Evolutionary conservation across 2,797 vertebrate genomes (phyloP).

Genomic region (Eptatretus atami): DNA sequence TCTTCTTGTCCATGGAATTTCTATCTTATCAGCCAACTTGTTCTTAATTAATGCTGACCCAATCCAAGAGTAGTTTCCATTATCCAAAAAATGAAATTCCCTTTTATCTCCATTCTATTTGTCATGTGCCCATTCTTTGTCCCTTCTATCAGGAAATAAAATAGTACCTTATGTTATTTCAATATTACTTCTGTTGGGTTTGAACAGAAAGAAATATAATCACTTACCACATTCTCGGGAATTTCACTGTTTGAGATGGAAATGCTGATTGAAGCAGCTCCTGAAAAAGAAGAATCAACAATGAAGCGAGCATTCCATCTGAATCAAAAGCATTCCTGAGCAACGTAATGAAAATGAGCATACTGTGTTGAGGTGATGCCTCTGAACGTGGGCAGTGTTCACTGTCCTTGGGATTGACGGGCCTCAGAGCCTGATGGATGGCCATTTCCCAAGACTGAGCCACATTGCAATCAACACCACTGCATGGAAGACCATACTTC

Average conservation of each 20-base stretch:
- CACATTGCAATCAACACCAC: slow-evolving; percentile 41
- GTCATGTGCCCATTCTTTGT: too few species aligned
- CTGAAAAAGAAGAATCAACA: slow-evolving; percentile 16
- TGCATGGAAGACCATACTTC: slow-evolving; percentile 22
- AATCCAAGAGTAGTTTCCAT: too few species aligned
- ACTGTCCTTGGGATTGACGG: slow-evolving; percentile 12
- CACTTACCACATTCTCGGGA: slow-evolving; percentile 81
- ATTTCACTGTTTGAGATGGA: slow-evolving; percentile 85
- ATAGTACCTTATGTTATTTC: too few species aligned
- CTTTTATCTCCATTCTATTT: too few species aligned
- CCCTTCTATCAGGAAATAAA: too few species aligned
- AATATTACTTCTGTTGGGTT: too few species aligned
- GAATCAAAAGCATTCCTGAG: too few species aligned
- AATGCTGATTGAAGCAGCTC: slow-evolving; percentile 64
- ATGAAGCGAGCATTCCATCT: not conserved
- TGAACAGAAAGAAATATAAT: not conserved
- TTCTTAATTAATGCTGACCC: too few species aligned
- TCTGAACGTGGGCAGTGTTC: not conserved
- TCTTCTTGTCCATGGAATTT: too few species aligned
- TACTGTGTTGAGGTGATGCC: not conserved
- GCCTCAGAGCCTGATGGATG: slow-evolving; percentile 78
- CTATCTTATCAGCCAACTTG: too few species aligned
- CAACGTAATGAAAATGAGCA: too few species aligned
- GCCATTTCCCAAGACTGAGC: slow-evolving; percentile 79
- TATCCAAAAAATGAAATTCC: too few species aligned